Evolutionary conservation across 1,140 invertebrate species (phyloP).

Genomic region (Achroia grisella): DNA sequence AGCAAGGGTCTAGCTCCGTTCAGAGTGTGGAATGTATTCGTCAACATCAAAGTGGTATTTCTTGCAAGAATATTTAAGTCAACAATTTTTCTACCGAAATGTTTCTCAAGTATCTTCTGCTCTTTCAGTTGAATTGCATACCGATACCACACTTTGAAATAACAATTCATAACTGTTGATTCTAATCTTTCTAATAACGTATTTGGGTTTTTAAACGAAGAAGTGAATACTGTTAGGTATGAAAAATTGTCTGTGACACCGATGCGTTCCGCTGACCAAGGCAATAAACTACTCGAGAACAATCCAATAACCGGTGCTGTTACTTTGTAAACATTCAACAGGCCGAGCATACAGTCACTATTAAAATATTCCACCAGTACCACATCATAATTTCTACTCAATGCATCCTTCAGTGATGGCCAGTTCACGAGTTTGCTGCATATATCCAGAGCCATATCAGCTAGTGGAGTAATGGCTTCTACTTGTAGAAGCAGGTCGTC

Average conservation of each 20-base stretch:
- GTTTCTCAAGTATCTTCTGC: constrained; percentile 25
- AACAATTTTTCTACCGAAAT: constrained; percentile 13
- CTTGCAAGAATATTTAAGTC: constrained; percentile 18
- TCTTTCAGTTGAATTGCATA: constrained; percentile 19
- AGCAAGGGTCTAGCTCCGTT: constrained; percentile 23
- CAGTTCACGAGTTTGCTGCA: constrained; percentile 50
- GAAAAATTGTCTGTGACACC: constrained; percentile 73
- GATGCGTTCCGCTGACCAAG: constrained; percentile 69
- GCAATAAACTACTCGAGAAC: constrained; percentile 71
- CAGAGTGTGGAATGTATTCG: constrained; percentile 23
- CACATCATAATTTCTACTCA: constrained; percentile 74
- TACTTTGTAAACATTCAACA: constrained; percentile 75
- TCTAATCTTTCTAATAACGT: constrained; percentile 63
- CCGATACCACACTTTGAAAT: constrained; percentile 24
- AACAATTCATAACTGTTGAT: constrained; percentile 70
- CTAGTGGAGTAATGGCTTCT: constrained; percentile 5
- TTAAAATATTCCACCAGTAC: constrained; percentile 80
- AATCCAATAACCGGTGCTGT: constrained; percentile 71
- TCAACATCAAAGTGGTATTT: constrained; percentile 24
- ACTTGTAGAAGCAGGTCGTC: too few species aligned
- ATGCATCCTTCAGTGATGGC: constrained; percentile 52
- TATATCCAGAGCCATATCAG: constrained; percentile 13
- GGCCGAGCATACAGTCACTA: constrained; percentile 77
- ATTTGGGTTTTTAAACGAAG: constrained; percentile 24
- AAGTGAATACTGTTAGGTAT: constrained; percentile 62